Evolutionary conservation across 2,113 vertebrate genomes (phyloP), one percentile per base, ranked within the genome.

Genomic region (Oophaga pumilio): DNA sequence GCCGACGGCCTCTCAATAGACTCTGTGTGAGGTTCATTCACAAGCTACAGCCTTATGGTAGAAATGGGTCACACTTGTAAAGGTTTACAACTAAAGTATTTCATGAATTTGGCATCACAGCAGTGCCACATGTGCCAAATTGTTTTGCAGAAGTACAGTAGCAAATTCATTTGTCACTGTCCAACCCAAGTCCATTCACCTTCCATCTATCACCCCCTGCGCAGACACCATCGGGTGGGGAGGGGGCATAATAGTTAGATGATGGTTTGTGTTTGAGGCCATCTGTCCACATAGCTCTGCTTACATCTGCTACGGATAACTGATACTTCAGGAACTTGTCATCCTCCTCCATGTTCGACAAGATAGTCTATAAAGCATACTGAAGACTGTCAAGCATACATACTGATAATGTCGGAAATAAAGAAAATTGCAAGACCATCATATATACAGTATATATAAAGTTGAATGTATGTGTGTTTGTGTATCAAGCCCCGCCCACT

Each of bases 271-370:
- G 79, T 43, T 33, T 59, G 56, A 60, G 84, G 43, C 71, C 84
- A 85, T 85, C 83, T 85, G 84, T 85, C 73, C 84, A n/a, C 33
- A 26, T 5, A 26, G 26, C 73, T 76, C 28, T 22, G 24, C 18
- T 62, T 62, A 28, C 71, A 24, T 85, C 71, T 76, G 66, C 15
- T 33, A 62, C 6, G 53, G 56, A 76, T 24, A 85, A 50, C 8
- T 85, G 84, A 85, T 8, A 85, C 71, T 49, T 5, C 11, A 50
- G 66, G 14, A 52, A 56, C 18, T 56, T 20, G 57, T 33, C 17
- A 18, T 43, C 69, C 33, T 73, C 8, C 33, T 28, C 56, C 33
- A 2, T 20, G 69, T 28, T 43, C 69, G 43, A 57, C 43, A 28
- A 57, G 15, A 1, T 6, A 66, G 64, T 66, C 62, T 24, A 8